Evolutionary conservation across 2,888 invertebrate genomes (phyloP).

Genomic region (Megalurothrips usitatus): DNA sequence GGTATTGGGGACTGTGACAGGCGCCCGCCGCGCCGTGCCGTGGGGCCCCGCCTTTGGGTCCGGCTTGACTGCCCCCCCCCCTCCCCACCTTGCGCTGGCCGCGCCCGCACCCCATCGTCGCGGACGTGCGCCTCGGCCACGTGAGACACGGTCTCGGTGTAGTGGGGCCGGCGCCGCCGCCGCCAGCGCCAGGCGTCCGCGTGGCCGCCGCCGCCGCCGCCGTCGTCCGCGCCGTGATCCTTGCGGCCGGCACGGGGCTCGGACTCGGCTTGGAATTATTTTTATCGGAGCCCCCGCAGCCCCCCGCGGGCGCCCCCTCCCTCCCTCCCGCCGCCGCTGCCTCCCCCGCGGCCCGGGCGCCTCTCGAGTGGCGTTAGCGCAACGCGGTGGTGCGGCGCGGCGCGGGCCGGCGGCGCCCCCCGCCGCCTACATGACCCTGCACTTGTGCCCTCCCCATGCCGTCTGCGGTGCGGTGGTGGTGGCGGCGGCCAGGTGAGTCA

Average conservation of each 20-base stretch:
- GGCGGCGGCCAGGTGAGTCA: not conserved
- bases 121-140: not conserved
- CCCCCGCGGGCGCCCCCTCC: no score
- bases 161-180: not conserved
- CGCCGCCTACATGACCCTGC: no score
- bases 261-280: slow-evolving; percentile 15
- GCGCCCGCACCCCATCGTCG: not conserved
- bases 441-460: not conserved
- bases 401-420: not conserved
- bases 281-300: not conserved
- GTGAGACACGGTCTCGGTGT: not conserved
- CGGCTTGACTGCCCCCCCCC: not conserved
- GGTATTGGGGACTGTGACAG: not conserved
- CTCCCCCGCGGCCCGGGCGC: not conserved
- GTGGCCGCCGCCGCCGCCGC: no score
- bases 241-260: not conserved
- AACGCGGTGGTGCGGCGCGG: not conserved
- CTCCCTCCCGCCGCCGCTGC: not conserved
- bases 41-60: not conserved
- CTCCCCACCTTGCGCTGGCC: not conserved
- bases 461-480: not conserved
- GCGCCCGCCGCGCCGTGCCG: not conserved
- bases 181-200: no score
- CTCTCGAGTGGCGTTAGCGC: not conserved
- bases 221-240: no score